Conservation (phyloP, 2,797 vertebrate genomes). For the Lycodopsis pacificus region DNA sequence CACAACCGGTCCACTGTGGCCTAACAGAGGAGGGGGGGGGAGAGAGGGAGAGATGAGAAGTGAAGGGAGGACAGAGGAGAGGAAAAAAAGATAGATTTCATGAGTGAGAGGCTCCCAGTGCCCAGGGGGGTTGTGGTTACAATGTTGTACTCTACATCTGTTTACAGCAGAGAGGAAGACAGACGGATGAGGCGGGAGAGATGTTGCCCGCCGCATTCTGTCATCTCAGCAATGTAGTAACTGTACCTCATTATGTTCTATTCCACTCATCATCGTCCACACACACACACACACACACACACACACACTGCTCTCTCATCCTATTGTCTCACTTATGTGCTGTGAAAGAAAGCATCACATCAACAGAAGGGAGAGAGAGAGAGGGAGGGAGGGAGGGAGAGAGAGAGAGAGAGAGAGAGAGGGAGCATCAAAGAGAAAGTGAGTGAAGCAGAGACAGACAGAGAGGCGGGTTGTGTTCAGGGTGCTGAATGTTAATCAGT, state of each 20-base stretch:
- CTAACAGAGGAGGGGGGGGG: constrained; percentile 23
- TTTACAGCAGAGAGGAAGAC: constrained; percentile 69
- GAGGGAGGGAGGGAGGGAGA: neutral
- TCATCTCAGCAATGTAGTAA: constrained; percentile 62
- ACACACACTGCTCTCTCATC: constrained; percentile 35
- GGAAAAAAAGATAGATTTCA: constrained; percentile 71
- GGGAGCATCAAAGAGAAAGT: constrained; percentile 20
- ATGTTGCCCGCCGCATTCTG: constrained; percentile 53
- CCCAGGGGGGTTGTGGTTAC: constrained; percentile 74
- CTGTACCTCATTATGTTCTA: constrained; percentile 69
- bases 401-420: neutral
- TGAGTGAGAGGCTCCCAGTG: constrained; percentile 69
- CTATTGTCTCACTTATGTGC: constrained; percentile 36
- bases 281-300: constrained; percentile 18
- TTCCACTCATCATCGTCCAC: constrained; percentile 49
- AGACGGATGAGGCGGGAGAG: constrained; percentile 40
- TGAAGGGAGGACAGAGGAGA: constrained; percentile 21
- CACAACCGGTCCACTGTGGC: constrained; percentile 63
- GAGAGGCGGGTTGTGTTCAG: constrained; percentile 49
- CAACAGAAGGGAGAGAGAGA: constrained; percentile 8
- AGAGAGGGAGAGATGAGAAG: constrained; percentile 23
- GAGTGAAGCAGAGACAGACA: constrained; percentile 33
- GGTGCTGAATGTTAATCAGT: constrained; percentile 76
- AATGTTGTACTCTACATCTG: constrained; percentile 77
- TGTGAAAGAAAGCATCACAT: constrained; percentile 56